Conservation (phyloP, 2,888 invertebrate genomes). For the Bimastos eiseni region DNA sequence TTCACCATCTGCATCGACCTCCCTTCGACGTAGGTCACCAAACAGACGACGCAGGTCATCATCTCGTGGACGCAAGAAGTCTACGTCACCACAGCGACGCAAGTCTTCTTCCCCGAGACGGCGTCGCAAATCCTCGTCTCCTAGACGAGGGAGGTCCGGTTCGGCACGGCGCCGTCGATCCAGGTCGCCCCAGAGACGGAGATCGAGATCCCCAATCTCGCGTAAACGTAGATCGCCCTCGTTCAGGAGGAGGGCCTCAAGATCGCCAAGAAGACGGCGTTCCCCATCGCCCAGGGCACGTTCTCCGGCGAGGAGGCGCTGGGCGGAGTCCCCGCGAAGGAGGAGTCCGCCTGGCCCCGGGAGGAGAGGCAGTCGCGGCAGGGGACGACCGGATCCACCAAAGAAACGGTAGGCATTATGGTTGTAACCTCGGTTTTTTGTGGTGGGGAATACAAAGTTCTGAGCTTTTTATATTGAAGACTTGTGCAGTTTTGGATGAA, state of each 20-base stretch:
- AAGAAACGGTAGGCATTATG: conserved; percentile 6
- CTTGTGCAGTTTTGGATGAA: too few relatives aligned
- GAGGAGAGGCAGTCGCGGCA: not conserved
- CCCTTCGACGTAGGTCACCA: conserved; percentile 32
- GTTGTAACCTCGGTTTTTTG: not conserved
- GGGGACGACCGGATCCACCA: not conserved
- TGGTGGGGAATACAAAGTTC: too few relatives aligned
- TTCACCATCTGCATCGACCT: conserved; percentile 42
- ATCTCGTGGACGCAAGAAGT: conserved; percentile 44
- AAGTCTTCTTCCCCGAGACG: conserved; percentile 45
- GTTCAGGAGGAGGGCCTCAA: conserved; percentile 22
- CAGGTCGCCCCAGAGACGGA: conserved; percentile 30
- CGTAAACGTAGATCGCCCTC: conserved; percentile 33
- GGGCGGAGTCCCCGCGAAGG: conserved; percentile 7
- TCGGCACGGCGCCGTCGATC: conserved; percentile 41
- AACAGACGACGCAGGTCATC: conserved; percentile 35
- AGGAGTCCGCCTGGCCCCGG: not conserved
- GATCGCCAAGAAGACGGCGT: conserved; percentile 35
- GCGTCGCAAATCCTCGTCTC: conserved; percentile 44
- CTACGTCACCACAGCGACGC: conserved; percentile 43
- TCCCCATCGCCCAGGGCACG: conserved; percentile 38
- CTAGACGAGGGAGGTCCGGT: conserved; percentile 44
- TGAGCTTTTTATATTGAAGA: too few relatives aligned
- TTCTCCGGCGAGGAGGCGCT: conserved; percentile 30
- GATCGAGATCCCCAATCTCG: not conserved